Percentiles rank a stretch among this genome's conserved stretches.
Evolutionary conservation across 2,113 vertebrate genomes (phyloP).

Genomic region (Chitala chitala): DNA sequence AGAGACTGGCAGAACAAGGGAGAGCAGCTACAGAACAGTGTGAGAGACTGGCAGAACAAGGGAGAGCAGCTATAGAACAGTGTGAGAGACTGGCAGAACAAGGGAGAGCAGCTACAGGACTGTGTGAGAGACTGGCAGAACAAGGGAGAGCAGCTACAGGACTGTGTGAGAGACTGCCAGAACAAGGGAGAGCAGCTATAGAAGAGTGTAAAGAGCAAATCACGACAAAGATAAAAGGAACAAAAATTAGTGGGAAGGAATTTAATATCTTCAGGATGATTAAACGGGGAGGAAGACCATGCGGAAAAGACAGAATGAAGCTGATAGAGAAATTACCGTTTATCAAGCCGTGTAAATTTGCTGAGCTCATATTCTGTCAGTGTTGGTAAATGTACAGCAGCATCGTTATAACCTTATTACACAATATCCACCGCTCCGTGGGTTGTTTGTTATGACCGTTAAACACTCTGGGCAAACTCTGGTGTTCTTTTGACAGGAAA

Average conservation of each 20-base stretch:
- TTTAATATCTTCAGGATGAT: background rate
- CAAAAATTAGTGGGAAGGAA: background rate
- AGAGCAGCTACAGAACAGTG: no score
- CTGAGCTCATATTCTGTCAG: constrained; percentile 14
- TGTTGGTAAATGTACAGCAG: background rate
- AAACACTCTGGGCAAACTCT: constrained; percentile 15
- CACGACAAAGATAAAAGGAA: background rate
- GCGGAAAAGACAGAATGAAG: background rate
- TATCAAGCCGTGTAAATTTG: constrained; percentile 20
- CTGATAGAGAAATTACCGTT: background rate
- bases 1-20: no score
- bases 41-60: no score
- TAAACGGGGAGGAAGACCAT: background rate
- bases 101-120: no score
- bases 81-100: no score
- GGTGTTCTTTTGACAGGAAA: background rate
- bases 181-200: background rate
- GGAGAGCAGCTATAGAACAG: no score
- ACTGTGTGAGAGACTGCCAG: no score
- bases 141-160: no score
- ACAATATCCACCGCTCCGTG: constrained; percentile 24
- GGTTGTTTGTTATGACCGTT: background rate
- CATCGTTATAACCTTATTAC: constrained; percentile 15
- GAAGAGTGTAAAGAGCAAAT: background rate
- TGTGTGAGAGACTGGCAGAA: no score